A percentile compares a stretch with the other conserved stretches of the same genome.
Conservation (phyloP, 1,140 invertebrate genomes). For the Brachionus sp. region DNA sequence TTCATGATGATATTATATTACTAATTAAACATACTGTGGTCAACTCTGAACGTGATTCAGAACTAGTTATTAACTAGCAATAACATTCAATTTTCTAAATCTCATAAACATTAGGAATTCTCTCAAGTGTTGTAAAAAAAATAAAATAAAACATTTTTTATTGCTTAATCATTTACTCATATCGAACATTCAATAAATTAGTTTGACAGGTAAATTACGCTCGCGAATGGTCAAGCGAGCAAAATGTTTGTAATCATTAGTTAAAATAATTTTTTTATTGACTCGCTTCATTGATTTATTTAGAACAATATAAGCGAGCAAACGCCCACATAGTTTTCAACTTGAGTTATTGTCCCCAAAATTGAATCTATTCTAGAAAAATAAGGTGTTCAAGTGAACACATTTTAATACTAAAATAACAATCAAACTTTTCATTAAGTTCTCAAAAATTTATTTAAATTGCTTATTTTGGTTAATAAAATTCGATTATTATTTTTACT, state of each 20-base stretch:
- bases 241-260: slow-evolving; percentile 37
- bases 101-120: neutral
- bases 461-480: slow-evolving; percentile 24
- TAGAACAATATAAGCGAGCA: slow-evolving; percentile 7
- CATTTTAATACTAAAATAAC: neutral
- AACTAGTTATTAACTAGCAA: neutral
- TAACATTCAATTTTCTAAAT: slow-evolving; percentile 18
- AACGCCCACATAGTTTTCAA: slow-evolving; percentile 10
- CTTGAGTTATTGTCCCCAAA: neutral
- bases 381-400: slow-evolving; percentile 37
- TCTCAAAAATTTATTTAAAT: slow-evolving; percentile 28
- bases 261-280: slow-evolving; percentile 27
- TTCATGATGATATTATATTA: slow-evolving; percentile 33
- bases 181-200: slow-evolving; percentile 6
- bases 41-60: neutral
- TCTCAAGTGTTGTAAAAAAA: neutral
- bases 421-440: slow-evolving; percentile 20
- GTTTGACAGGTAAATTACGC: slow-evolving; percentile 35
- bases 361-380: neutral
- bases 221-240: neutral
- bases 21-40: slow-evolving; percentile 34
- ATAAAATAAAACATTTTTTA: neutral
- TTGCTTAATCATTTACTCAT: slow-evolving; percentile 30
- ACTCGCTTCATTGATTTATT: slow-evolving; percentile 39
- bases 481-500: slow-evolving; percentile 23